Evolutionary conservation across 2,797 vertebrate genomes (phyloP).

Genomic region (Pteropus rufus): DNA sequence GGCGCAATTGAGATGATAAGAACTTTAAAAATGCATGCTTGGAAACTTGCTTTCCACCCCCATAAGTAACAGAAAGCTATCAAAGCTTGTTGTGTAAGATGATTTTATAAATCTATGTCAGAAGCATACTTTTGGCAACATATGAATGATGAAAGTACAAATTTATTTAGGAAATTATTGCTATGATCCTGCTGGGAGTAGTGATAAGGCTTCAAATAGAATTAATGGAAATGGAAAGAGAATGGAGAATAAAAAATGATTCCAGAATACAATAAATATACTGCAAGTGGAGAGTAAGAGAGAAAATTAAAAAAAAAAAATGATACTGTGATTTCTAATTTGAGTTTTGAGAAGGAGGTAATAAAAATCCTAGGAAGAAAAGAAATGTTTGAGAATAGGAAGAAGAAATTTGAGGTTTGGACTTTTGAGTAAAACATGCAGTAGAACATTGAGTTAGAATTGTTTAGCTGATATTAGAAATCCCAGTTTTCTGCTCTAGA

Average conservation of each 20-base stretch:
- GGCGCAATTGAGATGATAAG: background rate
- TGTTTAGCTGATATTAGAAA: background rate
- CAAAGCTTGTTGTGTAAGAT: background rate
- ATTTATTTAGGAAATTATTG: conserved; percentile 47
- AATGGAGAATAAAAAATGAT: conserved; percentile 22
- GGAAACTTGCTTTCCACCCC: background rate
- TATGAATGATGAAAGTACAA: background rate
- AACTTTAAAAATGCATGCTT: background rate
- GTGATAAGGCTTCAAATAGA: background rate
- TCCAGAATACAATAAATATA: background rate
- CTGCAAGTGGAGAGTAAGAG: background rate
- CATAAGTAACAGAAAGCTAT: background rate
- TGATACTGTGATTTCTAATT: background rate
- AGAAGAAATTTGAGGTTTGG: background rate
- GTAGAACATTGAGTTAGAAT: background rate
- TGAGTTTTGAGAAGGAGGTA: background rate
- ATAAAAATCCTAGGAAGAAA: background rate
- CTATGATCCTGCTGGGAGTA: background rate
- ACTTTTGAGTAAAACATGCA: background rate
- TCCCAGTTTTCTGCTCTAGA: background rate
- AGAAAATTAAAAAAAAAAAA: background rate
- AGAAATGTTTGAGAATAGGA: background rate
- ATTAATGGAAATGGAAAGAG: background rate
- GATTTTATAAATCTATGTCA: conserved; percentile 3
- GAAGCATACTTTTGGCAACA: background rate